A percentile compares a stretch with the other conserved stretches of the same genome.
These are phyloP conservation scores for Callionymus lyra DNA, from an alignment of 2,113 vertebrate species.

Conservation along the genomic window DNA sequence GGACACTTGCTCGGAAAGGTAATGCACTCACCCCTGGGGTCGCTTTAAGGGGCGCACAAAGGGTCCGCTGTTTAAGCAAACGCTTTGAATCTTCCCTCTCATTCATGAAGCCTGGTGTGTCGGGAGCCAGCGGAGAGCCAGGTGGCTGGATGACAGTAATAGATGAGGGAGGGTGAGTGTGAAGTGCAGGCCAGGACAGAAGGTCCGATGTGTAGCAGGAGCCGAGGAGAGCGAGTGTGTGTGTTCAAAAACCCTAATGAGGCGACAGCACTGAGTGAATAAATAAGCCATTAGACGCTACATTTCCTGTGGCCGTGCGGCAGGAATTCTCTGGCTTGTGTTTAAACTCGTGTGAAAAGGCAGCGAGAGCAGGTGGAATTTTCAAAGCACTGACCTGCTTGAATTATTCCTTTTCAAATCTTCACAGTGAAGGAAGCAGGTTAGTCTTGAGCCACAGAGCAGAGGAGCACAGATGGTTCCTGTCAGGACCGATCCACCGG, in stretches of 20 bases:
- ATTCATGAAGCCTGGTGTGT: constrained; percentile 59
- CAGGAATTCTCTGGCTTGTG: constrained; percentile 6
- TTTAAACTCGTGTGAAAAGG: too few species aligned
- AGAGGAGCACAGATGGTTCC: constrained; percentile 27
- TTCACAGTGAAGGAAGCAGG: constrained; percentile 4
- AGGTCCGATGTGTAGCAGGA: constrained; percentile 5
- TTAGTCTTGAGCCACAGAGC: constrained; percentile 4
- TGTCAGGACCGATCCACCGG: constrained; percentile 4
- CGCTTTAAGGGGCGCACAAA: constrained; percentile 39
- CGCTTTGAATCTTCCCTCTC: constrained; percentile 34
- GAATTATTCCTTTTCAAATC: constrained; percentile 38
- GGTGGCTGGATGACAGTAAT: constrained; percentile 57
- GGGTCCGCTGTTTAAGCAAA: constrained; percentile 51
- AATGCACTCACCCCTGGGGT: constrained; percentile 34
- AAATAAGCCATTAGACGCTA: constrained; percentile 24
- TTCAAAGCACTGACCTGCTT: constrained; percentile 23
- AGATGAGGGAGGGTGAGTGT: constrained; percentile 30
- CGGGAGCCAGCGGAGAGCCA: constrained; percentile 44
- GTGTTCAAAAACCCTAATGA: constrained; percentile 42
- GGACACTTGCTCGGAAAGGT: constrained; percentile 92
- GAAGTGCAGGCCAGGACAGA: constrained; percentile 44
- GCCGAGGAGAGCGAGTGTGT: constrained; percentile 27
- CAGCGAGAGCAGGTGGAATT: constrained; percentile 7
- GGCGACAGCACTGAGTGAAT: constrained; percentile 31
- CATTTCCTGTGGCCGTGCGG: constrained; percentile 12